Evolutionary conservation across 2,113 vertebrate species (phyloP).

Genomic region (Eublepharis macularius): DNA sequence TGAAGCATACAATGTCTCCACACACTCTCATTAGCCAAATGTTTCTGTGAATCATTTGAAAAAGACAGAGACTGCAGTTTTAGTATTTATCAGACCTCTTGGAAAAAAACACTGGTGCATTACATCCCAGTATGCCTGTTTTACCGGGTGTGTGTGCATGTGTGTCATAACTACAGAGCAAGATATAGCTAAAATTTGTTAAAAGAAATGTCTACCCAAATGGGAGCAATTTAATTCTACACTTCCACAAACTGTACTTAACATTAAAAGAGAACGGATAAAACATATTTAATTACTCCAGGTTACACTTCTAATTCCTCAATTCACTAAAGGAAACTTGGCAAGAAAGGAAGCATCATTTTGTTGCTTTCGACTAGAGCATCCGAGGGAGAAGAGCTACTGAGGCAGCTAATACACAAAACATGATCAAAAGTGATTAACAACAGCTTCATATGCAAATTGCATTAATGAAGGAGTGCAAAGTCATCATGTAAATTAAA

Average conservation of each 20-base stretch:
- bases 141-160: neutral
- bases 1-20: neutral
- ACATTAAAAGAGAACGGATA: constrained; percentile 84
- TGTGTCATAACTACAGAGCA: neutral
- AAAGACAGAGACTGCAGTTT: neutral
- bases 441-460: constrained; percentile 93
- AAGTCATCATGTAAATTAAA: constrained; percentile 99
- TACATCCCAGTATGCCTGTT: neutral
- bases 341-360: constrained; percentile 84
- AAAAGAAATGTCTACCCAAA: constrained; percentile 81
- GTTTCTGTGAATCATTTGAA: neutral
- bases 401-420: constrained; percentile 90
- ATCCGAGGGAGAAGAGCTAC: constrained; percentile 86
- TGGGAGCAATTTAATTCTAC: constrained; percentile 80
- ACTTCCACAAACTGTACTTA: constrained; percentile 84
- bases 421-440: constrained; percentile 96
- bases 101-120: constrained; percentile 35
- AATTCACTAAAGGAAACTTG: constrained; percentile 88
- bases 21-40: neutral
- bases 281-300: constrained; percentile 88
- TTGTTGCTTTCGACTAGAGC: constrained; percentile 83
- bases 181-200: constrained; percentile 59
- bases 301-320: constrained; percentile 87
- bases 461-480: constrained; percentile 97
- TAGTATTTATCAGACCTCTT: constrained; percentile 42